Base-by-base conservation (phyloP, 2,888 invertebrate genomes). In the Timema podura region DNA sequence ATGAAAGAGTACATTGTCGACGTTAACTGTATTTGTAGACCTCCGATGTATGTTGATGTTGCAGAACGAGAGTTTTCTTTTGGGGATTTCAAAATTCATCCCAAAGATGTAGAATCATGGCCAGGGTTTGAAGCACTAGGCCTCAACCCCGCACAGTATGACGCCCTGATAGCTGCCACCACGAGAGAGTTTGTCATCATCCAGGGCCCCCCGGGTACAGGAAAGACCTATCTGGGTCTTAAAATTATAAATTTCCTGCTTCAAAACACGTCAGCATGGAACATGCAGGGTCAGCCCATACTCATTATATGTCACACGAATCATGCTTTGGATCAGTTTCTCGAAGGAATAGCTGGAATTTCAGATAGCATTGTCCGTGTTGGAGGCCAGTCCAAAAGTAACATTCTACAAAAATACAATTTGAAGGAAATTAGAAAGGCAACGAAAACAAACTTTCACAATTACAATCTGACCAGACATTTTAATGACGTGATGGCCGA, bases 191-290 rank as follows among this genome's bases (percentile, higher is more conserved):
- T 94, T 74, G 87, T 87, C 0, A 84, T 93, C 0, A 91, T 94
- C 72, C 93, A 94, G 83, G 94, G 95, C 0, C 94, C 94, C 0
- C 94, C 95, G 0, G 95, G 95, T 2, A 94, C 94, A 0, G 95
- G 94, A 0, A 95, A 94, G 83, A 93, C 94, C 0, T 91, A 85
- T 79, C 80, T 94, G 72, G 93, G 93, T 0, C 81, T 92, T 48
- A 89, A 91, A 84, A 87, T 95, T 30, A 88, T 90, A 0, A 83
- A 88, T 68, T 68, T 68, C 2, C 65, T 71, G 7, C 66, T 71
- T 5, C 15, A 68, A 65, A 68, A 71, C 61, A 10, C 30, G 66
- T 75, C 69, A 8, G 54, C 47, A 30, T 70, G 51, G 10, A 73
- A 77, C 8, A 77, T 84, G n/a, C 83, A 83, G 74, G 82, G 82